A percentile compares a stretch with the other conserved stretches of the same genome.
Conservation (phyloP, 2,113 vertebrate genomes). For the Esox niger region DNA sequence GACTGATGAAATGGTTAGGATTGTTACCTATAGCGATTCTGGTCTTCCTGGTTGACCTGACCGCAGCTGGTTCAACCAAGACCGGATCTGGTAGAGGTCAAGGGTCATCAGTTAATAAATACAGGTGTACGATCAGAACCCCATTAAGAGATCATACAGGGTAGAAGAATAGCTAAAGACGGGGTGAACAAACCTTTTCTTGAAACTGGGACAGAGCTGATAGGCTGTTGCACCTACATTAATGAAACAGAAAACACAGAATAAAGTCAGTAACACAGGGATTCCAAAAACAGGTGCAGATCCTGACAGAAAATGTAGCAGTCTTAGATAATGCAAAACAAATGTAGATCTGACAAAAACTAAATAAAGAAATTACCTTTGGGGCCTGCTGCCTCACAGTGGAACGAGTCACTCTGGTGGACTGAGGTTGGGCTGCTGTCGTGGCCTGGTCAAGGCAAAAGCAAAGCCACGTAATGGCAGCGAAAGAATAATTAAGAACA, state of each 20-base stretch:
- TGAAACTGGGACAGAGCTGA: neutral
- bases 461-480: neutral
- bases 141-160: neutral
- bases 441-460: constrained; percentile 25
- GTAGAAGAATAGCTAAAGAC: neutral
- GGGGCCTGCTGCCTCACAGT: constrained; percentile 54
- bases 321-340: too few species aligned
- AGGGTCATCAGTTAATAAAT: neutral
- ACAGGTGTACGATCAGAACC: neutral
- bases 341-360: too few species aligned
- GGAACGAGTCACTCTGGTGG: constrained; percentile 69
- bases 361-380: constrained; percentile 46
- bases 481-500: too few species aligned
- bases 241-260: neutral
- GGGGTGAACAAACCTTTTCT: constrained; percentile 38
- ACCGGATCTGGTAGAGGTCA: neutral
- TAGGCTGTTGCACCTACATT: constrained; percentile 15
- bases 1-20: neutral
- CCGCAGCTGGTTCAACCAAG: constrained; percentile 2
- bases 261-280: neutral
- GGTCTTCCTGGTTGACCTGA: constrained; percentile 13
- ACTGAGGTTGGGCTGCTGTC: neutral
- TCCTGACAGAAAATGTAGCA: too few species aligned
- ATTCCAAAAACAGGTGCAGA: too few species aligned
- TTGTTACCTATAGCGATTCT: constrained; percentile 48